These are phyloP conservation scores for Bombus breviceps DNA, from an alignment of 1,140 invertebrate genomes.

Conservation along the genomic window DNA sequence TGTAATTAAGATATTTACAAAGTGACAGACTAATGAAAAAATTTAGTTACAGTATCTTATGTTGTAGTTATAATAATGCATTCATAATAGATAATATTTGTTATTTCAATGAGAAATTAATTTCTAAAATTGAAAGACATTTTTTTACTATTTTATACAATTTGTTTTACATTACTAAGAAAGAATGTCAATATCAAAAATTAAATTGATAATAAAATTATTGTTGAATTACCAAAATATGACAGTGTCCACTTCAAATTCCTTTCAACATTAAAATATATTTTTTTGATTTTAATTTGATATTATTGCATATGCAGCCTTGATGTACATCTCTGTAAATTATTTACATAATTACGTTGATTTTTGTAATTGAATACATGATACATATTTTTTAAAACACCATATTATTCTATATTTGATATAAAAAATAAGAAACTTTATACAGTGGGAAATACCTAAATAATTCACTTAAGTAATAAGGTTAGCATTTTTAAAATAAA, in stretches of 20 bases:
- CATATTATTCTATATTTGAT: not conserved
- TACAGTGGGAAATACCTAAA: conserved; percentile 6
- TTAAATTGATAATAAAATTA: conserved; percentile 63
- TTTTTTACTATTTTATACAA: conserved; percentile 58
- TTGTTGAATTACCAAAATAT: conserved; percentile 60
- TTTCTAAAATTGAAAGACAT: conserved; percentile 54
- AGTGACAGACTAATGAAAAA: conserved; percentile 54
- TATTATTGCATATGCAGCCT: conserved; percentile 23
- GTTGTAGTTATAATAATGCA: conserved; percentile 52
- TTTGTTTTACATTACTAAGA: conserved; percentile 49
- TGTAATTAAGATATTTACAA: conserved; percentile 53
- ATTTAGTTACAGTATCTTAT: conserved; percentile 52
- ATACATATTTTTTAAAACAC: not conserved
- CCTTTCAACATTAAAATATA: conserved; percentile 51
- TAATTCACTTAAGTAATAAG: conserved; percentile 3
- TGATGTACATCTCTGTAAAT: conserved; percentile 16
- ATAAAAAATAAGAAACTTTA: conserved; percentile 5
- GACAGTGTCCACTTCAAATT: conserved; percentile 56
- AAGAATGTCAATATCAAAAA: conserved; percentile 57
- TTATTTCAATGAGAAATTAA: conserved; percentile 52
- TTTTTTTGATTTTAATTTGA: conserved; percentile 54
- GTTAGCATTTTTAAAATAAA: not conserved
- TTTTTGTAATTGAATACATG: conserved; percentile 14
- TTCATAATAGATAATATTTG: conserved; percentile 43
- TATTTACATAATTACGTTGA: conserved; percentile 33